Evolutionary conservation across 2,888 invertebrate genomes (phyloP).

Genomic region (Pammene aurita): DNA sequence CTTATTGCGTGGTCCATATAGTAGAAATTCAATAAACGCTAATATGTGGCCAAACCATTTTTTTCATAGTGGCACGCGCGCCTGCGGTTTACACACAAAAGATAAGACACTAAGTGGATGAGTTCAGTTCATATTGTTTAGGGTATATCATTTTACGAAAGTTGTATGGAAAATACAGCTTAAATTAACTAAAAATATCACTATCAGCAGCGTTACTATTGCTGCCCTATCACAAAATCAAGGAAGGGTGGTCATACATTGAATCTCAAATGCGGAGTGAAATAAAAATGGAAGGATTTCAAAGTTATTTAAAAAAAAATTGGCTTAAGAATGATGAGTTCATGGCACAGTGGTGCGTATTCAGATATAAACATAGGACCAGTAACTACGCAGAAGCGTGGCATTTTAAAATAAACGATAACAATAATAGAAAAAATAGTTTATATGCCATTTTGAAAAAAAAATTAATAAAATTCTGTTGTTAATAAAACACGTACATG

Average conservation of each 20-base stretch:
- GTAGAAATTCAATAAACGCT: too few relatives aligned
- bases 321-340: neutral
- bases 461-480: neutral
- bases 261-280: slow-evolving; percentile 6
- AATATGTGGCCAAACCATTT: too few relatives aligned
- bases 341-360: slow-evolving; percentile 6
- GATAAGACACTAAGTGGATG: too few relatives aligned
- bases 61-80: too few relatives aligned
- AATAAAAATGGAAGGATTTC: neutral
- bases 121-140: too few relatives aligned
- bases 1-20: too few relatives aligned
- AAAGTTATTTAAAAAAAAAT: neutral
- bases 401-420: slow-evolving; percentile 22
- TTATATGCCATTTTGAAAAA: slow-evolving; percentile 10
- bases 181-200: slow-evolving; percentile 15
- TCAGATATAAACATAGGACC: slow-evolving; percentile 9
- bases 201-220: slow-evolving; percentile 19
- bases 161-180: slow-evolving; percentile 15
- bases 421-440: slow-evolving; percentile 7
- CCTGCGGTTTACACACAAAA: too few relatives aligned
- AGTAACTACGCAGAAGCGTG: slow-evolving; percentile 17
- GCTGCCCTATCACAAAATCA: slow-evolving; percentile 7
- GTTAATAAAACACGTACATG: neutral
- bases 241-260: slow-evolving; percentile 8
- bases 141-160: slow-evolving; percentile 21